Conservation (phyloP, 2,888 invertebrate species). For the Orthonychiurus folsomi region DNA sequence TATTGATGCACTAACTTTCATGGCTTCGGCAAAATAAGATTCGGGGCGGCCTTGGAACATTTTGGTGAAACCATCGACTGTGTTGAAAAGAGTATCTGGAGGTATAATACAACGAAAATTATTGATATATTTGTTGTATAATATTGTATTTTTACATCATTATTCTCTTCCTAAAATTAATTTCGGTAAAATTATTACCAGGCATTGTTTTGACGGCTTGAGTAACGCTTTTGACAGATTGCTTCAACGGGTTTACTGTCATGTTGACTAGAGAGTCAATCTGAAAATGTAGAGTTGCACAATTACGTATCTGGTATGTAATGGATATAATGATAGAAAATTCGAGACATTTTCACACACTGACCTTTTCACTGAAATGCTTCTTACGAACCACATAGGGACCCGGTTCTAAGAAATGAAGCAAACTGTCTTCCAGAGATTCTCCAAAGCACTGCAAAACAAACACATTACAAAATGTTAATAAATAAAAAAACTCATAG, state of each 20-base stretch:
- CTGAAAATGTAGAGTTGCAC: constrained; percentile 43
- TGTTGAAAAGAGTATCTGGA: constrained; percentile 78
- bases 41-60: constrained; percentile 56
- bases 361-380: constrained; percentile 38
- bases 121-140: no score
- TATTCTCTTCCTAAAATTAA: no score
- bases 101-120: no score
- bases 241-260: constrained; percentile 59
- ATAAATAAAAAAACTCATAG: not conserved
- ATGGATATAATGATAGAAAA: not conserved
- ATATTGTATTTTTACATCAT: no score
- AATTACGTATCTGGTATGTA: not conserved
- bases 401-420: constrained; percentile 39
- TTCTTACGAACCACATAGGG: constrained; percentile 37
- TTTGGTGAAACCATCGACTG: constrained; percentile 70
- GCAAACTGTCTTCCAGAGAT: constrained; percentile 37
- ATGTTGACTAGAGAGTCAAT: constrained; percentile 52
- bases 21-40: constrained; percentile 45
- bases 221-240: constrained; percentile 65
- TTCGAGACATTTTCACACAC: not conserved
- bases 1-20: constrained; percentile 49
- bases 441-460: constrained; percentile 37
- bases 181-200: no score
- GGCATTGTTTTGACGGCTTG: constrained; percentile 60
- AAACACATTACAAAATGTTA: not conserved